Base-by-base conservation (phyloP, 1,140 invertebrate genomes). In the Planococcus citri region DNA sequence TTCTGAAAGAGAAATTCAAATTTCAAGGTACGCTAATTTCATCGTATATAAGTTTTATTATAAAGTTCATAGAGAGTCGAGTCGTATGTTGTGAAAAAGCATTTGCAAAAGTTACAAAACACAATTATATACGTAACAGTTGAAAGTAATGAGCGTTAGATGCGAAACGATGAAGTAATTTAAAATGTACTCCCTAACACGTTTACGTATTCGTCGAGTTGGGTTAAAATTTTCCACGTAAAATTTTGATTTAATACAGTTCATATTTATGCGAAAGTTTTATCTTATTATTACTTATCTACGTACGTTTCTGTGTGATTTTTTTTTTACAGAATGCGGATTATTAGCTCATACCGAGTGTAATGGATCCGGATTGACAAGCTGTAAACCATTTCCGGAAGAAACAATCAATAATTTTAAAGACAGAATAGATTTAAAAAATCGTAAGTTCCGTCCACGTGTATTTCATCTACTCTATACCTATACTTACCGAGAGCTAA, bases 341-440 rank as follows among this genome's bases (percentile, higher is more conserved):
- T 78, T 88, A 71, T 84, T 88, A 71, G 84, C 86, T 75, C 88
- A 90, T 77, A 81, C 86, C 69, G 86, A 85, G 70, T 90, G 88
- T 79, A 82, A 85, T 51, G 82, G 84, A 17, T 84, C 84, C 71
- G 85, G 85, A 73, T 78, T 87, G 68, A 81, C 83, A 58, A 76
- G 79, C 58, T 85, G 83, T 73, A 76, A 78, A 70, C 75, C 60
- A 64, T 64, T 64, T 64, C 25, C 77, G 3, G 17, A 71, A 27
- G 72, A 67, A 64, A 64, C 60, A 27, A 64, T 64, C 22, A 24
- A 64, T 25, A 64, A 64, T 25, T 64, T 24, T 27, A 64, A 64
- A 64, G 60, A 64, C 24, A 24, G 60, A 21, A 64, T 64, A 24
- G 60, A 64, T 64, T 64, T 64, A 25, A 64, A 64, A 25, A 64